phyloP scores from a whole-genome alignment of 2,888 invertebrate genomes.

The Xestoiulus laeticollis region DNA sequence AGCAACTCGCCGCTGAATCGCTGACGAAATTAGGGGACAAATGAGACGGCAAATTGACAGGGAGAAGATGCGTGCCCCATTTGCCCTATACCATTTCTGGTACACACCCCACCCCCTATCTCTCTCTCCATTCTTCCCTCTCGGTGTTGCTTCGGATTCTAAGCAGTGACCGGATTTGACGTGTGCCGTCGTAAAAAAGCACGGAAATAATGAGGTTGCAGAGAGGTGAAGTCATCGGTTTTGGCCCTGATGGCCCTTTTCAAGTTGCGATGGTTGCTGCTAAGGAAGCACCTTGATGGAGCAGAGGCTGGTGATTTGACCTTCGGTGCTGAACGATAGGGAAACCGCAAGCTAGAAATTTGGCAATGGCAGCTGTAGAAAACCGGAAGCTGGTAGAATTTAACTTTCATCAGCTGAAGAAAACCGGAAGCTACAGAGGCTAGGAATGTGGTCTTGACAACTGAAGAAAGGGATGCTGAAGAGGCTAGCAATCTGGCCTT shows the following conservation, averaged over 20 bases:
- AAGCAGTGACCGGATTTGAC: constrained; percentile 27
- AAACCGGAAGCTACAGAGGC: background rate
- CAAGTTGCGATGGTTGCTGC: background rate
- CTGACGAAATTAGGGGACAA: constrained; percentile 57
- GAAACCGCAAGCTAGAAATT: background rate
- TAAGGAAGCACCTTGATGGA: background rate
- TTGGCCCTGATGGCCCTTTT: background rate
- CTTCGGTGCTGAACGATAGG: background rate
- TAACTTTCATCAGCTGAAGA: background rate
- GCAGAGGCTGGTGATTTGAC: background rate
- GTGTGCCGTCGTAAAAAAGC: background rate
- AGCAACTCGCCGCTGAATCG: constrained; percentile 56
- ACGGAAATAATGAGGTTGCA: background rate
- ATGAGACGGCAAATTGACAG: constrained; percentile 48
- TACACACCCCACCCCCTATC: background rate
- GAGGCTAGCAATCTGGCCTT: background rate
- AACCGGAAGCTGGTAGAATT: background rate
- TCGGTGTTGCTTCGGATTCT: background rate
- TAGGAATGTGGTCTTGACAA: background rate
- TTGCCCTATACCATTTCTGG: background rate
- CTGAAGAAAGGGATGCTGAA: background rate
- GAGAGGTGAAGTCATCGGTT: background rate
- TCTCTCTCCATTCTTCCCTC: background rate
- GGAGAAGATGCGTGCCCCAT: background rate
- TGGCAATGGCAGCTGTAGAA: background rate